phyloP scores from a whole-genome alignment of 2,888 invertebrate genomes.

The Oithona nana region DNA sequence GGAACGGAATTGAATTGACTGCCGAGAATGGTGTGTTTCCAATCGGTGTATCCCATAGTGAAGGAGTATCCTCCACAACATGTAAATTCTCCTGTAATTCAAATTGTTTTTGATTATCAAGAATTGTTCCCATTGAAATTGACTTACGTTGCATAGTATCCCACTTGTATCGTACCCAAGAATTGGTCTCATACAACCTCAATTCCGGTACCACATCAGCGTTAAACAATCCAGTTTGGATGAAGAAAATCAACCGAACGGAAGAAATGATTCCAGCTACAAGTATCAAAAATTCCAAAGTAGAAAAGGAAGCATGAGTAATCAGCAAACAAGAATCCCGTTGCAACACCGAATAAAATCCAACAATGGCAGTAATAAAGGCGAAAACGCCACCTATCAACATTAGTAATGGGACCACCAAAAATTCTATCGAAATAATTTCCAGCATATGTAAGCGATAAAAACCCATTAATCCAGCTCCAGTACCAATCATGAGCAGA shows the following conservation, averaged over 20 bases:
- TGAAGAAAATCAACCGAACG: constrained; percentile 11
- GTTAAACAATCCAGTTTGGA: constrained; percentile 9
- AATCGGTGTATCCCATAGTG: constrained; percentile 7
- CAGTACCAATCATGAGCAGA: constrained; percentile 12
- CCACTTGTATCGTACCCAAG: constrained; percentile 15
- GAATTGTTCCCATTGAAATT: background rate
- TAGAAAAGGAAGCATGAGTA: background rate
- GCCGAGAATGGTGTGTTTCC: constrained; percentile 11
- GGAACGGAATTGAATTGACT: constrained; percentile 12
- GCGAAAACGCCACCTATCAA: constrained; percentile 13
- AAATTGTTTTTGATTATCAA: background rate
- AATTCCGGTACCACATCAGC: constrained; percentile 11
- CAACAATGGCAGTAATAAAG: constrained; percentile 3
- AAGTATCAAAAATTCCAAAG: background rate
- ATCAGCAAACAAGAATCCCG: constrained; percentile 5
- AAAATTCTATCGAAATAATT: constrained; percentile 10
- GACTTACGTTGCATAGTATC: constrained; percentile 13
- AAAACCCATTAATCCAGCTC: constrained; percentile 10
- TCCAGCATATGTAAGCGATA: constrained; percentile 16
- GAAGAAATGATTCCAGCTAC: constrained; percentile 4
- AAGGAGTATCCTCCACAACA: constrained; percentile 15
- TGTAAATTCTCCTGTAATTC: background rate
- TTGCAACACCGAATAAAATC: constrained; percentile 4
- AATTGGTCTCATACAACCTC: constrained; percentile 9
- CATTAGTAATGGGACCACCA: constrained; percentile 5